A percentile compares a stretch with the other conserved stretches of the same genome.
Evolutionary conservation across 1,140 invertebrate genomes (phyloP).

Genomic region (Drosophila obscura): DNA sequence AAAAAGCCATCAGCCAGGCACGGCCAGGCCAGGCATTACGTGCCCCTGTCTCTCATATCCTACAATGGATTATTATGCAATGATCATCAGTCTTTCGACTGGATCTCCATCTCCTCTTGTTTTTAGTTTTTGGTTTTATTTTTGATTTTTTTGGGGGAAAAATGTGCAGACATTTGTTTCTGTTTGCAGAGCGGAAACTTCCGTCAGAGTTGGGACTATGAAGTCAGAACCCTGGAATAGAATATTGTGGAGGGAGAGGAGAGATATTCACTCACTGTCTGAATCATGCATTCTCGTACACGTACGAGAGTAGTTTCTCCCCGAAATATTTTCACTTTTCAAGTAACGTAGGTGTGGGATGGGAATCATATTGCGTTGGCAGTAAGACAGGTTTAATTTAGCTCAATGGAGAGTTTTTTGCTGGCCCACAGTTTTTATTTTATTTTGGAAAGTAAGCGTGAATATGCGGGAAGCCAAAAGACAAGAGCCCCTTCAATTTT

Average conservation of each 20-base stretch:
- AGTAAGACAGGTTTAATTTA: conserved; percentile 15
- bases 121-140: neutral
- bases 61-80: conserved; percentile 70
- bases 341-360: conserved; percentile 40
- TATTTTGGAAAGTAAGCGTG: conserved; percentile 21
- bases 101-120: neutral
- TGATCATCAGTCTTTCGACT: conserved; percentile 48
- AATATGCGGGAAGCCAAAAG: conserved; percentile 23
- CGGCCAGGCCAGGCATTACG: conserved; percentile 24
- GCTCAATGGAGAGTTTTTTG: conserved; percentile 18
- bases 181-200: conserved; percentile 38
- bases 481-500: conserved; percentile 50
- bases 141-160: neutral
- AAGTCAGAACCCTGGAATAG: conserved; percentile 12
- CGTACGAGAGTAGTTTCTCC: conserved; percentile 28
- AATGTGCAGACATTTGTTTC: conserved; percentile 3
- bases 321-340: conserved; percentile 38
- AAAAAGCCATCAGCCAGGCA: conserved; percentile 49
- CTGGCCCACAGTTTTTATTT: conserved; percentile 35
- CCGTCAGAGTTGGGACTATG: conserved; percentile 23
- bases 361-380: conserved; percentile 27
- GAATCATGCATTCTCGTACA: conserved; percentile 27
- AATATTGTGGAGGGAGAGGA: conserved; percentile 10
- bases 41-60: conserved; percentile 40
- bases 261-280: conserved; percentile 14